Conservation (phyloP, 2,113 vertebrate species). For the Sphyrna mokarran region DNA sequence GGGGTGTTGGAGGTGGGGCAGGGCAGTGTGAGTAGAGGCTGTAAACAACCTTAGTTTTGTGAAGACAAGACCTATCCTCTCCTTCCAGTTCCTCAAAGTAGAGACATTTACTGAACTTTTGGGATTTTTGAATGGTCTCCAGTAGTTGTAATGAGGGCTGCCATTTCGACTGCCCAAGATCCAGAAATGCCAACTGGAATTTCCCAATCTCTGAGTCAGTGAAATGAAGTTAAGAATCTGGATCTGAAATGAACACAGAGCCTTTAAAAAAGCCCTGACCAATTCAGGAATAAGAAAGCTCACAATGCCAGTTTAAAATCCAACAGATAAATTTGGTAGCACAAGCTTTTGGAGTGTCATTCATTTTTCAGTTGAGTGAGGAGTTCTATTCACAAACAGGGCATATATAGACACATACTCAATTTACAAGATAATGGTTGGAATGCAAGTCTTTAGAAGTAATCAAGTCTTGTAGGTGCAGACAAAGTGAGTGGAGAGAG, state of each 20-base stretch:
- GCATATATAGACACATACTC: too few relatives aligned
- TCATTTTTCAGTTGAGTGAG: too few relatives aligned
- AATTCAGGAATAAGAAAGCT: not conserved
- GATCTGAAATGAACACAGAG: not conserved
- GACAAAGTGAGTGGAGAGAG: too few relatives aligned
- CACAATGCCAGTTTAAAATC: too few relatives aligned
- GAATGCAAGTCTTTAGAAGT: too few relatives aligned
- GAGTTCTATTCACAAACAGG: too few relatives aligned
- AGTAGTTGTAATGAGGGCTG: not conserved
- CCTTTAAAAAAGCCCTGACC: not conserved
- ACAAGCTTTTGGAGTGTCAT: too few relatives aligned
- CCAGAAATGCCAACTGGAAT: not conserved
- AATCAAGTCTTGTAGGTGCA: too few relatives aligned
- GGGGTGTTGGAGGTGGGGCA: not conserved
- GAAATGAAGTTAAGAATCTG: not conserved
- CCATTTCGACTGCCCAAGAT: not conserved
- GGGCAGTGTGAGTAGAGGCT: not conserved
- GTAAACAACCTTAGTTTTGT: not conserved
- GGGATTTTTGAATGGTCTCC: not conserved
- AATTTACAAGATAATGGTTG: too few relatives aligned
- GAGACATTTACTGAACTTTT: not conserved
- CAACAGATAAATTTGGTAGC: too few relatives aligned
- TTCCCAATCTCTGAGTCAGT: not conserved
- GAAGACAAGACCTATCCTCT: not conserved
- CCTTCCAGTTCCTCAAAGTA: not conserved